phyloP scores from a whole-genome alignment of 1,140 invertebrate genomes.

The Littorina saxatilis region DNA sequence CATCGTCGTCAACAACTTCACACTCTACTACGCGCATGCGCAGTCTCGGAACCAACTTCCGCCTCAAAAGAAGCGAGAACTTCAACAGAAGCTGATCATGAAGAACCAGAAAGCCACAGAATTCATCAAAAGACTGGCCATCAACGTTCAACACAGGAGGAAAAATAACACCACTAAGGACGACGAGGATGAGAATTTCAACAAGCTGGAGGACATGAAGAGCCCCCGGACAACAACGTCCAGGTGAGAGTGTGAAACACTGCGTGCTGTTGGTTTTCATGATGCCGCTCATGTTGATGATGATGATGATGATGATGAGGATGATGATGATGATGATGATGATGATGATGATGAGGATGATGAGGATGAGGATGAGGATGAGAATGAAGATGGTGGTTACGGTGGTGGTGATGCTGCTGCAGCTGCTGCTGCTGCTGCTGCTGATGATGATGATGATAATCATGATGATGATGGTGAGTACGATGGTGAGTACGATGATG shows the following conservation, averaged over 20 bases:
- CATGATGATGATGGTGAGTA: too few species aligned
- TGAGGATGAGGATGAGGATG: too few species aligned
- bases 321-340: too few species aligned
- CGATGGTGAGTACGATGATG: too few species aligned
- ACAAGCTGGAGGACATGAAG: constrained; percentile 37
- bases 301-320: too few species aligned
- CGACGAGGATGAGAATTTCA: constrained; percentile 15
- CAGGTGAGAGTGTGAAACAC: not conserved
- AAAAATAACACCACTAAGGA: constrained; percentile 42
- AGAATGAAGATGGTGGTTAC: too few species aligned
- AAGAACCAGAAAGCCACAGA: constrained; percentile 66
- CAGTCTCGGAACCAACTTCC: constrained; percentile 71
- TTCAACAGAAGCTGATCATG: constrained; percentile 63
- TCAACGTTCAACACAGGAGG: constrained; percentile 50
- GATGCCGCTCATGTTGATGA: too few species aligned
- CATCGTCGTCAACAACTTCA: constrained; percentile 98
- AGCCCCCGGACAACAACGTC: constrained; percentile 21
- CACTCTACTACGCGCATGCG: constrained; percentile 93
- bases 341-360: too few species aligned
- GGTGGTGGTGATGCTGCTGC: too few species aligned
- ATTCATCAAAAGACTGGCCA: constrained; percentile 61
- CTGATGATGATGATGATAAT: too few species aligned
- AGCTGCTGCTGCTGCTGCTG: too few species aligned
- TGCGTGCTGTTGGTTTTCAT: too few species aligned
- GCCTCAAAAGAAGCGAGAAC: constrained; percentile 63